phyloP scores from a whole-genome alignment of 2,113 vertebrate species.

The Sceloporus tristichus region DNA sequence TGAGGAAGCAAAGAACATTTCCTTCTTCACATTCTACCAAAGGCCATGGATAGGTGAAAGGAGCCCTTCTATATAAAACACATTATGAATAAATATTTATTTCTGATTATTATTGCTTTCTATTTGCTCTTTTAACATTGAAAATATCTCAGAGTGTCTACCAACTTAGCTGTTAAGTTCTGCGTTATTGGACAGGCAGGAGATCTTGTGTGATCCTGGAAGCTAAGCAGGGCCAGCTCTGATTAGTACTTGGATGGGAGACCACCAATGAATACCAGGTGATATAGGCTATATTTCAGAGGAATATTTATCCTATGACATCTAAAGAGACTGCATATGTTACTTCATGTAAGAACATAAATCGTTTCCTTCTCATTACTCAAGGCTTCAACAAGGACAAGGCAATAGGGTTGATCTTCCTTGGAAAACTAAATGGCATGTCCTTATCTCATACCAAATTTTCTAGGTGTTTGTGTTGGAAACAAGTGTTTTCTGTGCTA shows the following conservation, averaged over 20 bases:
- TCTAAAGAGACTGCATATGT: neutral
- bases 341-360: slow-evolving; percentile 2
- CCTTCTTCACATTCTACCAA: neutral
- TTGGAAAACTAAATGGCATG: neutral
- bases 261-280: too few species aligned
- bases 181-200: neutral
- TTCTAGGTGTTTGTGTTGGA: rapidly evolving
- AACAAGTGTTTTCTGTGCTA: neutral
- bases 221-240: too few species aligned
- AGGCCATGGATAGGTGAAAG: neutral
- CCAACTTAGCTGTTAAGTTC: neutral
- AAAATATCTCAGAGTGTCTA: neutral
- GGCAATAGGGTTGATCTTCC: neutral
- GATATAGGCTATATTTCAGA: too few species aligned
- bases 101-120: neutral
- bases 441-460: neutral
- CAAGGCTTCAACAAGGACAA: neutral
- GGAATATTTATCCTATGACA: neutral
- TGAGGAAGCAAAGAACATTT: neutral
- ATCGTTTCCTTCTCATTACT: neutral
- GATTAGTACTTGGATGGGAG: too few species aligned
- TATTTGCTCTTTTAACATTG: neutral
- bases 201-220: too few species aligned
- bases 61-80: neutral
- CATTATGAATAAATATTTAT: neutral